Conservation (phyloP, 2,888 invertebrate genomes). For the Apotomis betuletana region DNA sequence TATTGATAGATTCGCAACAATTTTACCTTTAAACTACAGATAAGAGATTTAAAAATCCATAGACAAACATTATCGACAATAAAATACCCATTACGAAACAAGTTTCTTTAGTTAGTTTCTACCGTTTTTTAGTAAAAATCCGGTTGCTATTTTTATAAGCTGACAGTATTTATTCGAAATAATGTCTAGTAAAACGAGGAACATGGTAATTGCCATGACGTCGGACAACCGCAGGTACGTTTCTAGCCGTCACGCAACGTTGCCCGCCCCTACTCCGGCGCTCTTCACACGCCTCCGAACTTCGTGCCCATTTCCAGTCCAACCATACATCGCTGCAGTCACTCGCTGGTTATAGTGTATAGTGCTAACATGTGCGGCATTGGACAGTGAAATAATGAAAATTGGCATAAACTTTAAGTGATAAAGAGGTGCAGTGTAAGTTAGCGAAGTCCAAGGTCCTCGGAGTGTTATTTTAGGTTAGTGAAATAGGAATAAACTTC, state of each 20-base stretch:
- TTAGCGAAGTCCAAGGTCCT: conserved; percentile 73
- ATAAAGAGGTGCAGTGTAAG: conserved; percentile 53
- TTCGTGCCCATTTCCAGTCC: conserved; percentile 52
- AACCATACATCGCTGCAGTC: conserved; percentile 50
- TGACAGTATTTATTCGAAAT: conserved; percentile 40
- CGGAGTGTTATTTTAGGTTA: conserved; percentile 39
- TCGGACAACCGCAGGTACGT: conserved; percentile 45
- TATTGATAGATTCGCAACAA: neutral
- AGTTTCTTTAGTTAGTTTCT: conserved; percentile 24
- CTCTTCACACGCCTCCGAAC: conserved; percentile 57
- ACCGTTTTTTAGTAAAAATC: conserved; percentile 33
- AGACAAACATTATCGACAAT: conserved; percentile 18
- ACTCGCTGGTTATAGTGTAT: conserved; percentile 53
- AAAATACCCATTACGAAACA: conserved; percentile 28
- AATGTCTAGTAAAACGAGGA: conserved; percentile 47
- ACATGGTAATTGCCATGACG: conserved; percentile 74
- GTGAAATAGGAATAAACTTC: conserved; percentile 37
- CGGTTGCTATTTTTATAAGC: conserved; percentile 36
- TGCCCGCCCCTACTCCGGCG: conserved; percentile 70
- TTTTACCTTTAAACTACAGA: conserved; percentile 3
- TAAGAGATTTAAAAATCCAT: conserved; percentile 22
- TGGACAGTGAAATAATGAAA: conserved; percentile 56
- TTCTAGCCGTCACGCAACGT: conserved; percentile 71
- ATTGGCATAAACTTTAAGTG: conserved; percentile 22
- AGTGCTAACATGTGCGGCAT: conserved; percentile 61